phyloP scores from a whole-genome alignment of 2,888 invertebrate genomes.

The Dermolepida albohirtum region DNA sequence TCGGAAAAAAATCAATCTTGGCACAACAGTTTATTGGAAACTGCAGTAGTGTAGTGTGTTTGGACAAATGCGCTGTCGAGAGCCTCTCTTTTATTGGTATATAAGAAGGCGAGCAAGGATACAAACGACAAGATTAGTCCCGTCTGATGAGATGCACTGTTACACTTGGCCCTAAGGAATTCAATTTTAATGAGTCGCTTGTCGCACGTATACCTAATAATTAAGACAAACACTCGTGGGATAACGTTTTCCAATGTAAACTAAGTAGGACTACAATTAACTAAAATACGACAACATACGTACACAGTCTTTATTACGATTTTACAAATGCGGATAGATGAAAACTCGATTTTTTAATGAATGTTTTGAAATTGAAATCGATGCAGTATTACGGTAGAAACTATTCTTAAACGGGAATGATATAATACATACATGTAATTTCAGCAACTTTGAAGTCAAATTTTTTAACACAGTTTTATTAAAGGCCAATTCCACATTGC shows the following conservation, averaged over 20 bases:
- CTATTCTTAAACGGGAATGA: no score
- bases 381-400: no score
- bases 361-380: no score
- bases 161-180: conserved; percentile 59
- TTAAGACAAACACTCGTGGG: conserved; percentile 67
- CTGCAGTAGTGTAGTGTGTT: conserved; percentile 49
- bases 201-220: conserved; percentile 64
- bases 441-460: no score
- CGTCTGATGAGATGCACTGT: conserved; percentile 63
- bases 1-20: conserved; percentile 50
- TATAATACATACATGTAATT: no score
- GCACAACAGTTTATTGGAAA: conserved; percentile 53
- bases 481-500: no score
- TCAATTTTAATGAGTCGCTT: conserved; percentile 65
- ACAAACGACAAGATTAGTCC: conserved; percentile 59
- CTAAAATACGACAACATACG: conserved; percentile 6
- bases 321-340: background rate
- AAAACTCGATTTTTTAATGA: no score
- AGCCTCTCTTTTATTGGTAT: conserved; percentile 60
- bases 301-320: no score
- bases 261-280: conserved; percentile 24
- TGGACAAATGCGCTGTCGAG: conserved; percentile 65
- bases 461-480: no score
- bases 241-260: conserved; percentile 41
- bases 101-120: conserved; percentile 15